Evolutionary conservation across 2,113 vertebrate genomes (phyloP), one percentile per base, ranked within the genome.

Genomic region (Choloepus hoffmanni): DNA sequence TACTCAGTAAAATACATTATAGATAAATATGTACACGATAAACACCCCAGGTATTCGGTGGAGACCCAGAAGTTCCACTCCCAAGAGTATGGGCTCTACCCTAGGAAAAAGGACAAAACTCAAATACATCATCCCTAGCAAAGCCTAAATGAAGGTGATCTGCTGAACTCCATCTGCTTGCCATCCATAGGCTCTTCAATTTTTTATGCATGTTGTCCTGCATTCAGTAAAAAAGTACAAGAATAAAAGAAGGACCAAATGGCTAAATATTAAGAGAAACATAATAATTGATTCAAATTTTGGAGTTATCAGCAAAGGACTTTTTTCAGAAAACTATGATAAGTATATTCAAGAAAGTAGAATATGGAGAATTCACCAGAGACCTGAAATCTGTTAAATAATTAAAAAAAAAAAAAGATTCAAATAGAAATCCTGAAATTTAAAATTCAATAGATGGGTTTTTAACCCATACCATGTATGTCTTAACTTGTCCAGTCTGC

Each of bases 341-440:
- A 92, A 96, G 87, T 95, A 76, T 76, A 18, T 73, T 94, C 21
- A 58, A 92, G 43, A 92, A 92, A 74, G n/a, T 81, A 63, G 45
- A 60, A 78, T 12, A 43, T 63, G 3, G 60, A n/a, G 43, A 87
- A 68, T 94, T 85, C 77, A 87, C 19, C 40, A 88, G 26, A 60
- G 12, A 67, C 43, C 53, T 62, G 3, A 88, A 91, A 89, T 88
- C 70, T 95, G 4, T 74, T 30, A 15, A 45, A 74, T 85, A 45
- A 74, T 85, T 10, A 12, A 55, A 90, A 48, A 21, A 16, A 21
- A 16, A 1, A 73, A 68, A 85, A 63, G 36, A 62, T 2, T 88
- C n/a, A 92, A 45, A 33, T 73, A 36, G 23, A 88, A 94, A 94
- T 81, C 43, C 65, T 50, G 50, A 90, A 96, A 89, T 76, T 87